Evolutionary conservation across 2,888 invertebrate genomes (phyloP), one percentile per base, ranked within the genome.

Genomic region (Drosophila dives): DNA sequence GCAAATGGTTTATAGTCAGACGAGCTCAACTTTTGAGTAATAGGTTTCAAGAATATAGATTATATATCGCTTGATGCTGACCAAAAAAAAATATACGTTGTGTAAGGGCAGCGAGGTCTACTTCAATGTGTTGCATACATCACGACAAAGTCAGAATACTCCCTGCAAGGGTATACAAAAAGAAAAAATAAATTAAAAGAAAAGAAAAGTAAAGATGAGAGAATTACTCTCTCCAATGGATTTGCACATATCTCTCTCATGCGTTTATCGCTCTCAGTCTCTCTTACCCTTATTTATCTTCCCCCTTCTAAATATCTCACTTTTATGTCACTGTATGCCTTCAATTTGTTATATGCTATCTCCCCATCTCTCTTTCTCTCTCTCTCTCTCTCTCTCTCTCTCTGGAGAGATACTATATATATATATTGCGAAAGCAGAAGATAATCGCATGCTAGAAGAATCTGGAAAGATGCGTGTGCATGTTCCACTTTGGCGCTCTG

Each of bases 221-320:
- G 20, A 50, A 4, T 36, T 7, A 7, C 26, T 26, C 26, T 33
- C 56, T 45, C 38, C 23, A 38, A 51, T 42, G 45, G 33, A 45
- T 54, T 50, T 51, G 42, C 60, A 63, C 62, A 71, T 77, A 60
- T 56, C 20, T 56, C 20, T 56, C 56, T 56, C 56, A 56, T 79
- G 74, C 50, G 76, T 56, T 73, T 78, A 73, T 77, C 74, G 76
- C 79, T 79, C 60, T 77, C 10, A 66, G 8, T 64, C 34, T 67
- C 40, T 74, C 32, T 67, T 38, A 29, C 33, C 34, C 42, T 23
- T 17, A 53, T 54, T 26, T 54, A 54, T 56, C 56, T 40, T 20
- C 40, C n/a, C 26, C n/a, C 32, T 56, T 32, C n/a, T 17, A 32
- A 38, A 40, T 56, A 38, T 77, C 10, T 72, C 20, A 64, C 26